Conservation (phyloP, 1,140 invertebrate species). For the Schmidtea mediterranea region DNA sequence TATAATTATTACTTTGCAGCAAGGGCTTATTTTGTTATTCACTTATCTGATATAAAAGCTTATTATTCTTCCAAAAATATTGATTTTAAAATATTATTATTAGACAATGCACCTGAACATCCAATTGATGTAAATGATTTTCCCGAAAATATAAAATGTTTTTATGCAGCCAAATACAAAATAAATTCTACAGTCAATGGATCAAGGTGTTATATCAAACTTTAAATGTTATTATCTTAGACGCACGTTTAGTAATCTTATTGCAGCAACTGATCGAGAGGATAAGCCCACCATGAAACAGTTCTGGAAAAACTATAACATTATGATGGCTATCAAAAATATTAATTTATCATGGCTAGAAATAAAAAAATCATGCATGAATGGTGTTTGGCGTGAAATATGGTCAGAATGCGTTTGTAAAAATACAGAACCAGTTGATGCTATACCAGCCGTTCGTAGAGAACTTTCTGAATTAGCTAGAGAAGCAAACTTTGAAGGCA, state of each 20-base stretch:
- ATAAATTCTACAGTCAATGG: slow-evolving; percentile 10
- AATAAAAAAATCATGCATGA: slow-evolving; percentile 4
- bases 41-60: no score
- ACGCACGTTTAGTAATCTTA: not conserved
- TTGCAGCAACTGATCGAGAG: slow-evolving; percentile 3
- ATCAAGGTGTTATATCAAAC: slow-evolving; percentile 10
- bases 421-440: no score
- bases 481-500: no score
- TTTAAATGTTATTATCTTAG: slow-evolving; percentile 10
- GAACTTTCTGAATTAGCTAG: no score
- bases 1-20: no score
- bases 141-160: slow-evolving; percentile 6
- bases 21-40: no score
- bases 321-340: slow-evolving; percentile 6
- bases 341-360: slow-evolving; percentile 5
- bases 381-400: slow-evolving; percentile 6
- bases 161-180: slow-evolving; percentile 11
- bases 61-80: no score
- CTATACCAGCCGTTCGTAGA: no score
- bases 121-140: no score
- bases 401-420: slow-evolving; percentile 5
- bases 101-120: no score
- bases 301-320: slow-evolving; percentile 7
- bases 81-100: no score
- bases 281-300: not conserved